phyloP scores from a whole-genome alignment of 1,140 invertebrate genomes.

The Drosophila grimshawi region DNA sequence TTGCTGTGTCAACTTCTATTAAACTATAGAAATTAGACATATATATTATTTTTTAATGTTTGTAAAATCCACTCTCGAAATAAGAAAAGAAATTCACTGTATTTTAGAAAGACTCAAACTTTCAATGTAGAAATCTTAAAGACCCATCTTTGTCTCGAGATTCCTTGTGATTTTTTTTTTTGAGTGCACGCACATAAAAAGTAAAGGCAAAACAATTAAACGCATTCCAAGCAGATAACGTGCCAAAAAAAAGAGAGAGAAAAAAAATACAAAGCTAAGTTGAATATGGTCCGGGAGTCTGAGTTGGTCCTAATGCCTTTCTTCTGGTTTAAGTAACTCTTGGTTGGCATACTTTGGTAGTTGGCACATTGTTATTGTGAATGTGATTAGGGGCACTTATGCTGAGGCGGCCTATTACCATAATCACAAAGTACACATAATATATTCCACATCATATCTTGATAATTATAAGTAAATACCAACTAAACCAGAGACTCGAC shows the following conservation, averaged over 20 bases:
- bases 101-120: too few relatives aligned
- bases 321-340: constrained; percentile 24
- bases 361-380: constrained; percentile 22
- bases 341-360: constrained; percentile 12
- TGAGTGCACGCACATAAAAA: constrained; percentile 6
- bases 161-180: not conserved
- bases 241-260: not conserved
- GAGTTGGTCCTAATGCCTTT: not conserved
- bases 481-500: not conserved
- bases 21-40: too few relatives aligned
- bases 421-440: constrained; percentile 27
- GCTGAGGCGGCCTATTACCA: constrained; percentile 29
- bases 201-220: constrained; percentile 38
- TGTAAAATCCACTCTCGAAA: too few relatives aligned
- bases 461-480: constrained; percentile 21
- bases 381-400: constrained; percentile 14
- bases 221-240: constrained; percentile 20
- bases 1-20: too few relatives aligned
- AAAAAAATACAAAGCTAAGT: not conserved
- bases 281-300: not conserved
- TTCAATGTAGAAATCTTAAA: too few relatives aligned
- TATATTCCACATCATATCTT: constrained; percentile 9
- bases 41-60: too few relatives aligned
- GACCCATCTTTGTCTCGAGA: too few relatives aligned
- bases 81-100: too few relatives aligned